phyloP scores from a whole-genome alignment of 2,113 vertebrate species.

The Cephalopholis sonnerati region DNA sequence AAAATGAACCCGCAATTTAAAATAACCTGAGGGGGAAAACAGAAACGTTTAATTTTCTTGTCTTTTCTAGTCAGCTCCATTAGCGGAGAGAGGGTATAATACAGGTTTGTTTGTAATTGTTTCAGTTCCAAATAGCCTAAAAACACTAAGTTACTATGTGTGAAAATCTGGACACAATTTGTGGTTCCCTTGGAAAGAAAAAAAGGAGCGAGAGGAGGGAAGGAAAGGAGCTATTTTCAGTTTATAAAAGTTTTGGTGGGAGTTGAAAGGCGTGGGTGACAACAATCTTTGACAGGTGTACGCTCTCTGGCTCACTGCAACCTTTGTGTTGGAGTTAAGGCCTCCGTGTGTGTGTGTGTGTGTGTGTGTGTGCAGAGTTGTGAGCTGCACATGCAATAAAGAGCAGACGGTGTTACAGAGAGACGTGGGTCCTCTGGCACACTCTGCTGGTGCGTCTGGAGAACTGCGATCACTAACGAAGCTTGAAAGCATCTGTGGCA shows the following conservation, averaged over 20 bases:
- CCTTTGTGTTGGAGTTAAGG: conserved; percentile 30
- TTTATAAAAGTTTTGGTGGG: conserved; percentile 59
- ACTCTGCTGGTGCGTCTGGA: conserved; percentile 71
- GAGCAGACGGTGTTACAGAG: neutral
- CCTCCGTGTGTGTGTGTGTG: conserved; percentile 9
- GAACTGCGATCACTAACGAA: conserved; percentile 25
- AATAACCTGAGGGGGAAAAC: conserved; percentile 61
- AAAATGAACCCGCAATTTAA: conserved; percentile 62
- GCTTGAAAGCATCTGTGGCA: neutral
- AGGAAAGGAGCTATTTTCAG: conserved; percentile 68
- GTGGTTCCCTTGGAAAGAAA: conserved; percentile 57
- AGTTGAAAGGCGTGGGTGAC: conserved; percentile 43
- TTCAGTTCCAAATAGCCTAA: conserved; percentile 74
- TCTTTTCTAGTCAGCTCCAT: conserved; percentile 59
- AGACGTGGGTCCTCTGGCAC: conserved; percentile 71
- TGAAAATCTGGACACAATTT: conserved; percentile 79
- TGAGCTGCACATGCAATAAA: conserved; percentile 38
- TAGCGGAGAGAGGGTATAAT: conserved; percentile 52
- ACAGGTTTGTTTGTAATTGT: conserved; percentile 75
- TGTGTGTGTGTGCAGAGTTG: conserved; percentile 2
- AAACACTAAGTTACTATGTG: conserved; percentile 76
- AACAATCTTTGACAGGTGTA: conserved; percentile 73
- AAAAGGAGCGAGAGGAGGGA: conserved; percentile 27
- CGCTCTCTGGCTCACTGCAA: conserved; percentile 34
- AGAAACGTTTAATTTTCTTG: conserved; percentile 61